Base-by-base conservation (phyloP, 2,888 invertebrate genomes). In the Tridacna gigas region DNA sequence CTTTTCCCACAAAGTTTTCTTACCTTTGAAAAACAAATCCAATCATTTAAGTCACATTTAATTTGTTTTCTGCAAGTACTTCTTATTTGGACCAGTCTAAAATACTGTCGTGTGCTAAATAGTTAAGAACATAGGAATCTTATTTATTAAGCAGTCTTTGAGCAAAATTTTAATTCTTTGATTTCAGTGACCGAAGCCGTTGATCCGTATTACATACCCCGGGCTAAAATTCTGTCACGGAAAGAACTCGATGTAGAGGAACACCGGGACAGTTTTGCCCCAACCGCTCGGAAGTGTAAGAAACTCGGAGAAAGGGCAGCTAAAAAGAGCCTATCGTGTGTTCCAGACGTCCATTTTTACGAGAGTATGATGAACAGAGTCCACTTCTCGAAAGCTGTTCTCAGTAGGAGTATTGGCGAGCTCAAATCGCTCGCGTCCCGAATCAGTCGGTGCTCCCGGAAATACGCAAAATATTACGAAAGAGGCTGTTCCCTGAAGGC, bases 261-360 rank as follows among this genome's bases (percentile, higher is more conserved):
- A 25, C 37, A 37, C 37, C 86, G 90, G 61, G 66, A 37, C 18
- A 60, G 66, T 13, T 93, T 93, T 84, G 66, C 79, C 25, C 90
- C 93, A 0, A 89, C 89, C 2, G 83, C 85, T 0, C 80, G 82
- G 26, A 89, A 90, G 67, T 93, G 93, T 73, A 91, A 92, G 77
- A 90, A 89, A 56, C 86, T 93, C 20, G 93, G 93, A 15, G 90
- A 92, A 77, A 90, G 89, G 71, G 90, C 92, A 12, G 93, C 93
- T 45, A 90, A 88, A 79, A 91, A 90, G 79, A 82, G 88, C 22
- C 80, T 92, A 20, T 88, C 91, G 4, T 93, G 93, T 71, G 76
- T 91, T 12, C 88, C 88, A 0, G 84, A 84, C 65, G 80, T 86
- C 4, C 86, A 91, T 51, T 88, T 89, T n/a, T 82, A 89, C n/a